Percentiles rank a stretch among this genome's conserved stretches.
Evolutionary conservation across 2,888 invertebrate genomes (phyloP).

Genomic region (Brachylomia viminalis): DNA sequence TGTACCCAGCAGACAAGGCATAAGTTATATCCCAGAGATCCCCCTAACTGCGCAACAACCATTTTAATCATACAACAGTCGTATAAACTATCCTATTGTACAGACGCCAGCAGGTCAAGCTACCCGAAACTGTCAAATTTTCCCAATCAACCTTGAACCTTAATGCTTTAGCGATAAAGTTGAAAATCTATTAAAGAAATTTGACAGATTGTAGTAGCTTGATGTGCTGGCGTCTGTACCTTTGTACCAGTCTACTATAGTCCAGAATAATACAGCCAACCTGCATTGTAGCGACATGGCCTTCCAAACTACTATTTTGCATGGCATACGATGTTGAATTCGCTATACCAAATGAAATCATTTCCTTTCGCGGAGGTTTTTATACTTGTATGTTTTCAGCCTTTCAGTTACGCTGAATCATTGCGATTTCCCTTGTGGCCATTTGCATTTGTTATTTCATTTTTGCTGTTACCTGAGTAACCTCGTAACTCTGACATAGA

Average conservation of each 20-base stretch:
- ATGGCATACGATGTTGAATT: slow-evolving; percentile 39
- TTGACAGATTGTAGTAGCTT: too few species aligned
- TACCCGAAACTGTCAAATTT: too few species aligned
- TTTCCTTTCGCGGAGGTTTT: slow-evolving; percentile 41
- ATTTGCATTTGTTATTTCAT: slow-evolving; percentile 51
- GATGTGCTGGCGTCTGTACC: too few species aligned
- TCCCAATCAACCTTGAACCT: too few species aligned
- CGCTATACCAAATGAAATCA: slow-evolving; percentile 25
- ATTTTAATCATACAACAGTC: slow-evolving; percentile 41
- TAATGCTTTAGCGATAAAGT: too few species aligned
- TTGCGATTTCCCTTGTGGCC: slow-evolving; percentile 21
- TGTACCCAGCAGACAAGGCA: background rate
- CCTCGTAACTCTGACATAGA: background rate
- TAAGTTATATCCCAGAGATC: slow-evolving; percentile 16
- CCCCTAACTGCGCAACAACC: slow-evolving; percentile 25
- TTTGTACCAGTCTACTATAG: slow-evolving; percentile 49
- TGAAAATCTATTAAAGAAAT: too few species aligned
- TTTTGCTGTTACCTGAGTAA: slow-evolving; percentile 28
- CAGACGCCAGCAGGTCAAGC: too few species aligned
- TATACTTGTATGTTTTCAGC: slow-evolving; percentile 29
- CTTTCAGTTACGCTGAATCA: slow-evolving; percentile 34
- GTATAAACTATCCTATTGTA: slow-evolving; percentile 42
- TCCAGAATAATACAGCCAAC: slow-evolving; percentile 35
- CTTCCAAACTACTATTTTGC: slow-evolving; percentile 43
- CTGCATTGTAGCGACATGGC: slow-evolving; percentile 48